phyloP scores from a whole-genome alignment of 2,797 vertebrate genomes.

The Melanotaenia pygmaea region DNA sequence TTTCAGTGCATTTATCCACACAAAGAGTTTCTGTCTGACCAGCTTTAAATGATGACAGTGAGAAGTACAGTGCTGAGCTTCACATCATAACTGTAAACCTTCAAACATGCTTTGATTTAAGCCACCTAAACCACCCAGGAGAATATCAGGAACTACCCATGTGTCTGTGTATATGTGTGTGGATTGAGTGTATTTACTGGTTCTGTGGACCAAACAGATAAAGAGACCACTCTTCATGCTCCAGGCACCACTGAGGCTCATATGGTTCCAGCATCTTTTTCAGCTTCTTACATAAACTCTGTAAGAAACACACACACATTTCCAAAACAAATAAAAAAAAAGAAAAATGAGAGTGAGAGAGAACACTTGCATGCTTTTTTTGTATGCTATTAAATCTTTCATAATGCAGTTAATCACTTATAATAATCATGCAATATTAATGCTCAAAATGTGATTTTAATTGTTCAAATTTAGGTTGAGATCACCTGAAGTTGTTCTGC shows the following conservation, averaged over 20 bases:
- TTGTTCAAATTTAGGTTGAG: neutral
- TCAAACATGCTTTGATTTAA: constrained; percentile 36
- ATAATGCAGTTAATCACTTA: neutral
- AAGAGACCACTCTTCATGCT: constrained; percentile 92
- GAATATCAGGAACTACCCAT: constrained; percentile 12
- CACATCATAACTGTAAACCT: constrained; percentile 52
- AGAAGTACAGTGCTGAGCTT: constrained; percentile 30
- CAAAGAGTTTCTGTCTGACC: constrained; percentile 2
- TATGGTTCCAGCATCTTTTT: constrained; percentile 90
- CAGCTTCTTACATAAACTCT: constrained; percentile 92
- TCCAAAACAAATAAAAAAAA: neutral
- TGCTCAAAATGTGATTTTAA: neutral
- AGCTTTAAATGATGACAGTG: constrained; percentile 53
- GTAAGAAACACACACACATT: constrained; percentile 41
- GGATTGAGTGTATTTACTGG: constrained; percentile 76
- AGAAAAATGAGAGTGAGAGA: neutral
- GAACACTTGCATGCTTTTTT: neutral
- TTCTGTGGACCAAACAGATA: constrained; percentile 94
- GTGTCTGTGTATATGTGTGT: constrained; percentile 10
- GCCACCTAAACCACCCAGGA: constrained; percentile 27
- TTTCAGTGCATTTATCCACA: neutral
- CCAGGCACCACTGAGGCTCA: constrained; percentile 93
- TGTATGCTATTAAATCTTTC: neutral
- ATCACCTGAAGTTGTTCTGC: neutral
- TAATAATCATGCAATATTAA: neutral